A percentile compares a stretch with the other conserved stretches of the same genome.
Conservation (phyloP, 1,140 invertebrate species). For the Drosophila triauraria region DNA sequence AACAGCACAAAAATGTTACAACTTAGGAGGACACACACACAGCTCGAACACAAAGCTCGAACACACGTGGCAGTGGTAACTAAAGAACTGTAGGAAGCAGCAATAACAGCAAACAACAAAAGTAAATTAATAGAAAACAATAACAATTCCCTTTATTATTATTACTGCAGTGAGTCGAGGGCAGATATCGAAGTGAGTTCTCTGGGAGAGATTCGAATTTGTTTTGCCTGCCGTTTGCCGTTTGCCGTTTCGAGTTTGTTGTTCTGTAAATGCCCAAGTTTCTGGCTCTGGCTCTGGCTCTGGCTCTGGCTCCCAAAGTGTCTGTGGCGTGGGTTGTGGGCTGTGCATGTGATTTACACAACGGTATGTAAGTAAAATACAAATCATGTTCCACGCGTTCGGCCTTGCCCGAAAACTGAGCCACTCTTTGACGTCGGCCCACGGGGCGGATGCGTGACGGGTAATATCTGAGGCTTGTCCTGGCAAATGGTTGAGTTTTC, state of each 20-base stretch:
- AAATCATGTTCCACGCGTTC: constrained; percentile 41
- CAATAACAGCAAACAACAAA: constrained; percentile 47
- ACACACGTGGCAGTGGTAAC: constrained; percentile 32
- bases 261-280: constrained; percentile 48
- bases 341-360: constrained; percentile 52
- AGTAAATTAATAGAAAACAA: constrained; percentile 58
- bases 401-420: constrained; percentile 45
- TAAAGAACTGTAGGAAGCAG: constrained; percentile 31
- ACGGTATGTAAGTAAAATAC: constrained; percentile 51
- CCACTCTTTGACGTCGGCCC: constrained; percentile 26
- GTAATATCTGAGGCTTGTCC: constrained; percentile 36
- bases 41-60: background rate
- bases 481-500: constrained; percentile 36
- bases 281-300: no score
- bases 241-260: constrained; percentile 27
- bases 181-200: constrained; percentile 44
- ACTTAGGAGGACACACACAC: background rate
- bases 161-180: constrained; percentile 54
- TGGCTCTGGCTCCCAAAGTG: constrained; percentile 37
- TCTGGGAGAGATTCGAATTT: constrained; percentile 45
- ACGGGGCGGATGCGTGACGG: constrained; percentile 40
- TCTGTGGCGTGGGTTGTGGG: constrained; percentile 14
- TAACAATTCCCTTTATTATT: constrained; percentile 57
- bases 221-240: constrained; percentile 34
- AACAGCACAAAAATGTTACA: constrained; percentile 39